A percentile compares a stretch with the other conserved stretches of the same genome.
These are phyloP conservation scores for Artibeus lituratus DNA, from an alignment of 2,797 vertebrate species.

Conservation along the genomic window DNA sequence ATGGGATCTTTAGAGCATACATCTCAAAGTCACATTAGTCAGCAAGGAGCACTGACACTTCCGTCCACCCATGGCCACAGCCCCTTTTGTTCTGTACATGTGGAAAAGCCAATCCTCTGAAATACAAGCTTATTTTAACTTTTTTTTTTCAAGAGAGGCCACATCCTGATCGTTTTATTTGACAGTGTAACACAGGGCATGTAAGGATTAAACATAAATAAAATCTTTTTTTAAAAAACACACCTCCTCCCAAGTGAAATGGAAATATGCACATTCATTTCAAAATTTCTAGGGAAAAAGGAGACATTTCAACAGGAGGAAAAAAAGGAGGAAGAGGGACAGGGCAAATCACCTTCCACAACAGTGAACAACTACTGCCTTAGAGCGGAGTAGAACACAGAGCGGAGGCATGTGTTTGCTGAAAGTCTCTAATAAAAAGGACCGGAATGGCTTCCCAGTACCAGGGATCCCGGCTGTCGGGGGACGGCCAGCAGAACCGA, in stretches of 20 bases:
- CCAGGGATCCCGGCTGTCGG: background rate
- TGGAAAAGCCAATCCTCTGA: background rate
- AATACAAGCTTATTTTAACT: background rate
- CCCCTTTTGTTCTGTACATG: background rate
- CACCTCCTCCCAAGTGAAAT: background rate
- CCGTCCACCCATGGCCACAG: background rate
- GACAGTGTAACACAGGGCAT: background rate
- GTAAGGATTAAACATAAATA: background rate
- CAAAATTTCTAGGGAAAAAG: background rate
- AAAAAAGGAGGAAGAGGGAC: background rate
- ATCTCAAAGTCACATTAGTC: rapidly evolving
- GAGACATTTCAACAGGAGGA: background rate
- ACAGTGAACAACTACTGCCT: background rate
- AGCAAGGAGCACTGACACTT: background rate
- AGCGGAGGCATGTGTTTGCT: background rate
- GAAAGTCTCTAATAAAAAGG: conserved; percentile 15
- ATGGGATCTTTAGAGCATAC: rapidly evolving
- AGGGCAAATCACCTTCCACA: background rate
- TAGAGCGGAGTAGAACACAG: conserved; percentile 39
- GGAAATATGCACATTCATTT: background rate
- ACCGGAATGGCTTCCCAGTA: conserved; percentile 12
- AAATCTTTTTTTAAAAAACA: background rate
- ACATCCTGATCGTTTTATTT: background rate
- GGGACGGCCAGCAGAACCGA: background rate
- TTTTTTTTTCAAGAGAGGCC: background rate